Percentiles rank a stretch among this genome's conserved stretches.
phyloP scores from a whole-genome alignment of 2,797 vertebrate genomes.

The Pseudochromis fuscus region DNA sequence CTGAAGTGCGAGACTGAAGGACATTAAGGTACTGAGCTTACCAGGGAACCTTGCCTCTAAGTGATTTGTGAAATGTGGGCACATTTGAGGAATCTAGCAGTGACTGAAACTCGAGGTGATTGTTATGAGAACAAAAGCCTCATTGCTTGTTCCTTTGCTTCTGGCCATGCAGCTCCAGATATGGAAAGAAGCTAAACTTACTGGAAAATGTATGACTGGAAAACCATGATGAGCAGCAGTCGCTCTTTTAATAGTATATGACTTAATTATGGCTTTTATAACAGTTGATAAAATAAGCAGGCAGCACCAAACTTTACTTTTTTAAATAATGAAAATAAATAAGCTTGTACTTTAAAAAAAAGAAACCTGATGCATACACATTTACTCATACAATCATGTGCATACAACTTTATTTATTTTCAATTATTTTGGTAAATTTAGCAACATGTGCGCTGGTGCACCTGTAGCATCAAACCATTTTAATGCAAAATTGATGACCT shows the following conservation, averaged over 20 bases:
- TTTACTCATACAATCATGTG: background rate
- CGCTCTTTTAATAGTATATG: no score
- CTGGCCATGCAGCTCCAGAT: background rate
- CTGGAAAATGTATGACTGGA: no score
- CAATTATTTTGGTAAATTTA: background rate
- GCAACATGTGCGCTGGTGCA: fast-evolving
- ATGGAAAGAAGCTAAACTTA: background rate
- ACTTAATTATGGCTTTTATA: background rate
- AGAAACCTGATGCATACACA: background rate
- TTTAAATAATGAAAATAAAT: no score
- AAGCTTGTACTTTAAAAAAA: background rate
- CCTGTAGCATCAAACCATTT: slow-evolving; percentile 2
- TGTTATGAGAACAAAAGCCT: background rate
- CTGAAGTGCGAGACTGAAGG: background rate
- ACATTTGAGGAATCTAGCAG: background rate
- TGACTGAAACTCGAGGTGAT: background rate
- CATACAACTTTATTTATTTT: background rate
- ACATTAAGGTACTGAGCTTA: background rate
- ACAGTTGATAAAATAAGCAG: background rate
- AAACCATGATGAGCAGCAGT: no score
- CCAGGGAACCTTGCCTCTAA: background rate
- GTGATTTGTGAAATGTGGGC: background rate
- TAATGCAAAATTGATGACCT: slow-evolving; percentile 34
- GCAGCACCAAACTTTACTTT: background rate
- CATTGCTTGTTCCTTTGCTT: background rate